Evolutionary conservation across 2,888 invertebrate species (phyloP), one percentile per base, ranked within the genome.

Genomic region (Stomorhina lunata): DNA sequence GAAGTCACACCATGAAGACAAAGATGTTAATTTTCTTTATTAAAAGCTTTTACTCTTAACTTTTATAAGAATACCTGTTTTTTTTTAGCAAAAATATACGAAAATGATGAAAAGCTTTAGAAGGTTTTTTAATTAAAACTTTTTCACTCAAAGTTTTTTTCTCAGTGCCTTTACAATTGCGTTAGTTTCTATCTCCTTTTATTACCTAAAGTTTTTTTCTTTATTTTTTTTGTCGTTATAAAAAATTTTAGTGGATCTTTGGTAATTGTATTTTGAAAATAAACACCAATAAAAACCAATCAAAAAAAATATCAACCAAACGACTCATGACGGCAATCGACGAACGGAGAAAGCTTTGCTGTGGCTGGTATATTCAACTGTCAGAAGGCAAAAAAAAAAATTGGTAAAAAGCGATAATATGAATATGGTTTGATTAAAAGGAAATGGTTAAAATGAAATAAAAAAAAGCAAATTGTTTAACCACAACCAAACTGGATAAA

Each of bases 221-320:
- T 50, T 15, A 15, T 29, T 15, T 6, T 40, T 20, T 32, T 55
- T 40, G n/a, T 40, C 15, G 27, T n/a, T 22, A 29, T 25, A 69
- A 53, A 53, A 59, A 55, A 37, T 75, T 53, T 69, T 65, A 65
- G 69, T 78, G 53, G 55, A 50, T 69, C 68, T 63, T 55, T 69
- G 73, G 59, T 82, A 79, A 79, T 82, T 79, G 69, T 79, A 75
- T 79, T 79, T 82, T 65, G 25, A 69, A 73, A 82, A 82, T 71
- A 75, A 71, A 82, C 59, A 79, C 57, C 4, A 4, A 9, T 10
- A 55, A 55, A 57, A 66, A 40, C 12, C 43, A 59, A 50, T 10
- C 25, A 15, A 48, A 53, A 40, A 53, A 40, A 15, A 25, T 6
- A 22, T n/a, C 29, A 59, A 25, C 3, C 17, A 29, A 5, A 37